Base-by-base conservation (phyloP, 2,797 vertebrate species). In the Smutsia gigantea region DNA sequence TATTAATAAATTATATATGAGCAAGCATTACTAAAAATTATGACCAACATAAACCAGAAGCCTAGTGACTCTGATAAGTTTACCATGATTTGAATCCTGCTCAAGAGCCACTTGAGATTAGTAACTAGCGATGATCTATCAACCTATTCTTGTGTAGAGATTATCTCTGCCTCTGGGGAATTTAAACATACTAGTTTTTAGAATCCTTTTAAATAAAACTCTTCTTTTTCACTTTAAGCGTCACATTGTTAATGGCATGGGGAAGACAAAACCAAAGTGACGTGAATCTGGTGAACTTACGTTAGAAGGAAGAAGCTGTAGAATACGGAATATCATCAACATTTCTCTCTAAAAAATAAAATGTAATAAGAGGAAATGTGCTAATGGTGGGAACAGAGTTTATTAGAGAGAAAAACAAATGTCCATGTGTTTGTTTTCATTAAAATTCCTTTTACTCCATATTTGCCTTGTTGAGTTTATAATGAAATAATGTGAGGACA, bases 111-210 rank as follows among this genome's bases (percentile, higher is more conserved):
- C 37, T 15, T 92, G 17, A 9, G n/a, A 78, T 69, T 59, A 72
- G 7, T 89, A 86, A 81, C 27, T 66, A 61, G 2, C 79, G 95
- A 79, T n/a, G 61, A 34, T 78, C 39, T 31, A 29, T 75, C 63
- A 92, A 1, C 18, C 78, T 68, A 34, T 82, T 93, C 37, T 92
- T 74, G 1, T 55, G 46, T 78, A 57, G n/a, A 74, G 39, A 77
- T 84, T 92, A 49, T 27, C 31, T 92, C 59, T 95, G n/a, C 42
- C 94, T 85, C 68, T 63, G 23, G 31, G 19, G 23, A 86, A 10
- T 93, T 91, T 92, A 89, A 86, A 66, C 34, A 63, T 87, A 19
- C 57, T 90, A 61, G 64, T 90, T 90, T 90, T 81, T 66, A 91
- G 55, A 90, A 49, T 91, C 57, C 42, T 79, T 94, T 77, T 59